Base-by-base conservation (phyloP, 2,113 vertebrate species). In the Lanius collurio region DNA sequence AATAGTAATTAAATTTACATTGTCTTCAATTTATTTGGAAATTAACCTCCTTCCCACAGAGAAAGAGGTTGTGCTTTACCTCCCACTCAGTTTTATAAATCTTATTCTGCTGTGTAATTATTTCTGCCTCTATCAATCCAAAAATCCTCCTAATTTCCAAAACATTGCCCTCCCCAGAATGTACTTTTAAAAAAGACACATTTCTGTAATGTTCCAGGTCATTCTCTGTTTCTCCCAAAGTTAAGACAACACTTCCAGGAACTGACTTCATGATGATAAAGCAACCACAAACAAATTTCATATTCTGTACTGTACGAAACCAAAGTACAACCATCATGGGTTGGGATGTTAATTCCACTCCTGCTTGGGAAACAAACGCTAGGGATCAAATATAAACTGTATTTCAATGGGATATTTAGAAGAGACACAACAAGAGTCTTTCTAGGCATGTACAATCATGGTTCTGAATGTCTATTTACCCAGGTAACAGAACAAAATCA, bases 1-100 rank as follows among this genome's bases (percentile, higher is more conserved):
- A 28, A 63, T 46, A 83, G 70, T 92, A 94, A 97, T 95, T 96
- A 87, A 78, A 96, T 96, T 87, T 91, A 94, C 92, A 96, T 93
- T 94, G 92, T 94, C 89, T 93, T 90, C 65, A 90, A 86, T 93
- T 92, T 95, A 77, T 84, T 73, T 87, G 80, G 89, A 96, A 97
- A 96, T 96, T 73, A 94, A 94, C 83, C 93, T 95, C 69, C 52
- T 92, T 96, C 93, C 87, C 90, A 89, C 37, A 59, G 62, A 87
- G 77, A 90, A 87, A 84, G 73, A 70, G 47, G 55, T 59, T 81
- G 65, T 50, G 87, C 59, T 65, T 59, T 92, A 94, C 82, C 93
- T 94, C 92, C 93, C 84, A 93, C 93, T 91, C 49, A 39, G 74
- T 74, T 93, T 89, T 52, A 67, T 94, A 60, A 55, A 62, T 79